Conservation (phyloP, 2,113 vertebrate genomes). For the Entelurus aequoreus region DNA sequence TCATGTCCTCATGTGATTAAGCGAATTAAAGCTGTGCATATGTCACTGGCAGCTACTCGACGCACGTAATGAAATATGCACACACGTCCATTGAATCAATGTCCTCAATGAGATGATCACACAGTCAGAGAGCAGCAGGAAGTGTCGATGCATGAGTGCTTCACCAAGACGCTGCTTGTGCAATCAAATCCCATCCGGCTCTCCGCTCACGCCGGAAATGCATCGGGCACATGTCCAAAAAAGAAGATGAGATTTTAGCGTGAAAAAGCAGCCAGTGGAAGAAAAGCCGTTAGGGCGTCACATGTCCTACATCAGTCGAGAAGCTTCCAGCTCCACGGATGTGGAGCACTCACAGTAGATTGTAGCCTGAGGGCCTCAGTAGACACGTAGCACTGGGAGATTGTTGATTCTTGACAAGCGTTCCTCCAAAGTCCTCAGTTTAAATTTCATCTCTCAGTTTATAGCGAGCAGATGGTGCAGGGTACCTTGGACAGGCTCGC, state of each 20-base stretch:
- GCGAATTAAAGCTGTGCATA: conserved; percentile 24
- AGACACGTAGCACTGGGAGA: no score
- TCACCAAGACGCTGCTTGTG: conserved; percentile 50
- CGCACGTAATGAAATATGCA: conserved; percentile 31
- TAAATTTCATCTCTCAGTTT: conserved; percentile 1
- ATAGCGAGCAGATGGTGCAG: conserved; percentile 41
- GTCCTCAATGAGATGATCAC: conserved; percentile 33
- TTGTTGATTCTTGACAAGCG: no score
- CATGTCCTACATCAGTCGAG: no score
- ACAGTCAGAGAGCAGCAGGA: conserved; percentile 54
- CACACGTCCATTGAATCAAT: conserved; percentile 14
- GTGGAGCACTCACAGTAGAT: no score
- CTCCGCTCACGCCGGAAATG: neutral
- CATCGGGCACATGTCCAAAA: neutral
- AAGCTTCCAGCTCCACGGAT: no score
- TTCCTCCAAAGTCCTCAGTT: conserved; percentile 3
- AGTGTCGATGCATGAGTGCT: conserved; percentile 51
- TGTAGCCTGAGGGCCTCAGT: no score
- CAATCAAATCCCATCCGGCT: conserved; percentile 44
- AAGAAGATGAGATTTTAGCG: neutral
- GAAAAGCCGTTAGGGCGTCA: neutral
- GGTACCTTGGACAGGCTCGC: conserved; percentile 20
- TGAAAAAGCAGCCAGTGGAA: conserved; percentile 41
- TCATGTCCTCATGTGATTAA: conserved; percentile 10
- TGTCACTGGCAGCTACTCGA: conserved; percentile 24